These are phyloP conservation scores for Scolopax mira DNA, from an alignment of 2,113 vertebrate species.

Conservation along the genomic window DNA sequence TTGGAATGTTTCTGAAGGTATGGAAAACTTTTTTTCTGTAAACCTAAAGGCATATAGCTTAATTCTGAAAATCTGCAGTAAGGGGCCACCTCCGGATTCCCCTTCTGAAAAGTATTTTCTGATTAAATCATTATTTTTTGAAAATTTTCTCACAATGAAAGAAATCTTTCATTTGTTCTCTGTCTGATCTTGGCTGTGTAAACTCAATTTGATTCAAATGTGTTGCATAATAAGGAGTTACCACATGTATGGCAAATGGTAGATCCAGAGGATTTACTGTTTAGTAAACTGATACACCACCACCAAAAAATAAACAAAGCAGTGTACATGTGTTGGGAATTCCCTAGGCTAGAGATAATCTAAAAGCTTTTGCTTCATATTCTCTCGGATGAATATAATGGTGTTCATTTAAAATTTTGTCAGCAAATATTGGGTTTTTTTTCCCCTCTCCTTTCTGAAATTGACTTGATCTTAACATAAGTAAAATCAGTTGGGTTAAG, in stretches of 20 bases:
- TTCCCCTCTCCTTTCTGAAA: not conserved
- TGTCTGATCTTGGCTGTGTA: not conserved
- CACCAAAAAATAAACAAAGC: not conserved
- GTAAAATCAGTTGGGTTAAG: not conserved
- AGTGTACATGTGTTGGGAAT: not conserved
- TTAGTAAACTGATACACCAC: not conserved
- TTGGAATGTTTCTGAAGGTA: not conserved
- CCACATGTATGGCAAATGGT: not conserved
- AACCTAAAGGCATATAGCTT: not conserved
- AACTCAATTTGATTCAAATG: not conserved
- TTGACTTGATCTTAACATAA: not conserved
- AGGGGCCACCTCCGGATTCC: not conserved
- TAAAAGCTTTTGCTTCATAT: not conserved
- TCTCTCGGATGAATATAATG: not conserved
- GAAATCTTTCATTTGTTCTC: not conserved
- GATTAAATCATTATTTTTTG: not conserved
- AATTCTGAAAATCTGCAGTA: not conserved
- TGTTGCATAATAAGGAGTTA: not conserved
- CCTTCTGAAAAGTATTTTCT: not conserved
- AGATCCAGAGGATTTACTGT: not conserved
- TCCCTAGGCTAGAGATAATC: not conserved
- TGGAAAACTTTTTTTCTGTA: not conserved
- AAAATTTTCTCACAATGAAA: not conserved
- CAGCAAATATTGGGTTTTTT: not conserved
- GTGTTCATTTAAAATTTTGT: not conserved